Percentiles rank a stretch among this genome's conserved stretches.
These are phyloP conservation scores for Hemibagrus wyckioides DNA, from an alignment of 2,113 vertebrate species.

Conservation along the genomic window DNA sequence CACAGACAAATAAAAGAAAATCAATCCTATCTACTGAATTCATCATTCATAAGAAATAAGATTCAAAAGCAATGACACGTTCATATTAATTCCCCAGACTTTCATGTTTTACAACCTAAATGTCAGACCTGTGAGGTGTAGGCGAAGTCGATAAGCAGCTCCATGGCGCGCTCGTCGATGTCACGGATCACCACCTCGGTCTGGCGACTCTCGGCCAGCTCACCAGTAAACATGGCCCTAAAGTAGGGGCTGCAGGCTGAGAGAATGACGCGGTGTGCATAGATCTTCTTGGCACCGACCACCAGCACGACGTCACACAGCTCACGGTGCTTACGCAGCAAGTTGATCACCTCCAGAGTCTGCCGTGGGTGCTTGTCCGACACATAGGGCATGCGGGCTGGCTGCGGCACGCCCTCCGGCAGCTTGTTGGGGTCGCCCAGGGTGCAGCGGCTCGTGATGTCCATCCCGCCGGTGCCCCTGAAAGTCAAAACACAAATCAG, in stretches of 20 bases:
- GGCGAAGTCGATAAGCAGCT: slow-evolving; percentile 97
- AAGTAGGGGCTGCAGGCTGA: slow-evolving; percentile 98
- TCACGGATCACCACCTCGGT: slow-evolving; percentile 97
- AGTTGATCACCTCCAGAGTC: slow-evolving; percentile 96
- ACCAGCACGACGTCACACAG: slow-evolving; percentile 96
- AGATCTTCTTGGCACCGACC: slow-evolving; percentile 97
- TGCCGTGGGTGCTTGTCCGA: slow-evolving; percentile 98
- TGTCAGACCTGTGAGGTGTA: slow-evolving; percentile 88
- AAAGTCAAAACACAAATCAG: background rate
- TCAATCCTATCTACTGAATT: background rate
- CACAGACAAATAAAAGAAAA: background rate
- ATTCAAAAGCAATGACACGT: background rate
- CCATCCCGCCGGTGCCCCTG: slow-evolving; percentile 97
- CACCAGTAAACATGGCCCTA: slow-evolving; percentile 98
- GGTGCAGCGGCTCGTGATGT: slow-evolving; percentile 97
- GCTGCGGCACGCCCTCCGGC: slow-evolving; percentile 96
- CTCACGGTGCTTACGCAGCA: slow-evolving; percentile 94
- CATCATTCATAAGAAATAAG: background rate
- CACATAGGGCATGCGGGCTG: slow-evolving; percentile 97
- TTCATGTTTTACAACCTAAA: background rate
- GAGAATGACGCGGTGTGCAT: slow-evolving; percentile 94
- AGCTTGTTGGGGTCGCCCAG: slow-evolving; percentile 98
- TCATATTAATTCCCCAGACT: background rate
- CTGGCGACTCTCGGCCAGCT: slow-evolving; percentile 94
- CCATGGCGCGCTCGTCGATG: slow-evolving; percentile 97